Evolutionary conservation across 2,113 vertebrate genomes (phyloP).

Genomic region (Castor canadensis): DNA sequence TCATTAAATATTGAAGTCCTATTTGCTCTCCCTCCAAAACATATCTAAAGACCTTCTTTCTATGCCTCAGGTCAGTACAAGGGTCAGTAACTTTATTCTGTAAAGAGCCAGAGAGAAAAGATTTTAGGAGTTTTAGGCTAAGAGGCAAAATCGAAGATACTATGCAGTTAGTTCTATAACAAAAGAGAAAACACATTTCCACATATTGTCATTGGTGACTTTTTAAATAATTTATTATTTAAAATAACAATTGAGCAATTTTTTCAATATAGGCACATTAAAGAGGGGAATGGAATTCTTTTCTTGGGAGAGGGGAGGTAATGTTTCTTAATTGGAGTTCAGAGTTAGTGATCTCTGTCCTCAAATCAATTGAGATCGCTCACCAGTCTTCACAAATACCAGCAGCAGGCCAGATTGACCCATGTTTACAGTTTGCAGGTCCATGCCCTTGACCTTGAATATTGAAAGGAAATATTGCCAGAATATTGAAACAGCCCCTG

Average conservation of each 20-base stretch:
- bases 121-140: neutral
- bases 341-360: neutral
- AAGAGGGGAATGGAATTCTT: neutral
- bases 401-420: neutral
- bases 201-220: neutral
- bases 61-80: neutral
- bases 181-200: neutral
- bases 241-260: neutral
- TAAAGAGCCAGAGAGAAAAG: neutral
- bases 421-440: neutral
- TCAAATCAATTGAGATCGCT: neutral
- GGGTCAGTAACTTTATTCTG: neutral
- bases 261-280: neutral
- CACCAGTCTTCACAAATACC: neutral
- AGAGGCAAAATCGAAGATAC: neutral
- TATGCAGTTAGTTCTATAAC: neutral
- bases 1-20: neutral
- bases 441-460: rapidly evolving
- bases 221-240: neutral
- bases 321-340: neutral
- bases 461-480: too few species aligned
- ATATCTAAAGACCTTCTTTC: neutral
- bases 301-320: neutral
- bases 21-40: neutral
- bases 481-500: neutral